Evolutionary conservation across 2,797 vertebrate species (phyloP), one percentile per base, ranked within the genome.

Genomic region (Phataginus tetradactyla): DNA sequence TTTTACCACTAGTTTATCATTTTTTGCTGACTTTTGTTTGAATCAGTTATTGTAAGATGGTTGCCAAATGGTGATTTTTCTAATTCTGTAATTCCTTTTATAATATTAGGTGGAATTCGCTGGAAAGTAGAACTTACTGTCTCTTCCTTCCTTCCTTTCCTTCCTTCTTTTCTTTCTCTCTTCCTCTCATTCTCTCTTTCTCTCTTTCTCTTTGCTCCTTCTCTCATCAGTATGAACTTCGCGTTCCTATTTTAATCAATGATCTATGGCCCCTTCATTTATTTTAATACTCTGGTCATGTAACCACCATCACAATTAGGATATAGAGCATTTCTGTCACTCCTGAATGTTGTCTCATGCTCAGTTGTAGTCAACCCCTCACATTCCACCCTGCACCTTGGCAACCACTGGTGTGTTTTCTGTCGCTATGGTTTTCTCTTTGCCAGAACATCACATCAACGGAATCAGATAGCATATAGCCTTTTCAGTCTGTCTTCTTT

Each of bases 11-110:
- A 39, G 4, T 77, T 77, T 78, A 61, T 23, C 12, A 92, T 84
- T 32, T 75, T 89, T 84, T 68, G 39, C 21, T 90, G 59, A 66
- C 74, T 95, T 93, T 94, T 78, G 12, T 72, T 78, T 83, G 21
- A 78, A 49, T 69, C 29, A 61, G 12, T 61, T 94, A 53, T 91
- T 45, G 61, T 63, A 55, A 68, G 39, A n/a, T 72, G n/a, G n/a
- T 77, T 83, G 42, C 29, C 78, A 88, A 77, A 25, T 18, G 23
- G 18, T 75, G 42, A 77, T 88, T 81, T 84, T 66, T 37, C 45
- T 66, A 80, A 51, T 68, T 81, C 51, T 81, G 2, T 68, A 86
- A 83, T 57, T 49, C 12, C 21, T 75, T 87, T 29, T 69, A 3
- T 69, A 88, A 69, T 83, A 61, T 83, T 68, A 95, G 23, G 8